Conservation (phyloP, 2,797 vertebrate species). For the Xenopus petersii region DNA sequence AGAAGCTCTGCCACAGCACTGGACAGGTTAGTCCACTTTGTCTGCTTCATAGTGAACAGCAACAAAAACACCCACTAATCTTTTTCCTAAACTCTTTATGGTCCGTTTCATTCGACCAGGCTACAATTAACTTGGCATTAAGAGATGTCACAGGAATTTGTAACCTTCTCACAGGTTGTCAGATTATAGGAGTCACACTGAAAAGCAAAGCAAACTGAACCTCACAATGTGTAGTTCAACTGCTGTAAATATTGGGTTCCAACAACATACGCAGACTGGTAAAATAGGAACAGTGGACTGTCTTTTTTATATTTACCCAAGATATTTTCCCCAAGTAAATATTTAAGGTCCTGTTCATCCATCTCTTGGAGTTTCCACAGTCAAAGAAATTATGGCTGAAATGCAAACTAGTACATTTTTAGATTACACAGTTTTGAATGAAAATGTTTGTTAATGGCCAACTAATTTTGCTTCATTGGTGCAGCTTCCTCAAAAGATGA, state of each 20-base stretch:
- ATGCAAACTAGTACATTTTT: no score
- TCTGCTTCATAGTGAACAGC: conserved; percentile 1
- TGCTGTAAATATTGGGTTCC: conserved; percentile 15
- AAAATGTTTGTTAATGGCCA: no score
- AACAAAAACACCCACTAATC: conserved; percentile 34
- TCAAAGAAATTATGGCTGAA: no score
- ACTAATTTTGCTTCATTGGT: no score
- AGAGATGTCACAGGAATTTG: conserved; percentile 45
- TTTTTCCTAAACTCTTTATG: conserved; percentile 29
- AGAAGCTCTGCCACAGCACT: neutral
- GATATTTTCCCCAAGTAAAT: neutral
- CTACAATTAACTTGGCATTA: conserved; percentile 41
- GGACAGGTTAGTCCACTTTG: conserved; percentile 40
- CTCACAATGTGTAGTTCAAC: conserved; percentile 7
- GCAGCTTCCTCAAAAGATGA: no score
- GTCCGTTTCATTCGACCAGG: conserved; percentile 33
- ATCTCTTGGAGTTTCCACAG: no score
- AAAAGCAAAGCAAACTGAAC: conserved; percentile 13
- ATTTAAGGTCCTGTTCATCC: neutral
- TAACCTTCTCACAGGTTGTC: conserved; percentile 34
- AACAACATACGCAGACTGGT: neutral
- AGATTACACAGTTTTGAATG: no score
- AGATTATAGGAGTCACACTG: conserved; percentile 9
- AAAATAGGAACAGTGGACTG: neutral
- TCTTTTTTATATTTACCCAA: neutral